A percentile compares a stretch with the other conserved stretches of the same genome.
Evolutionary conservation across 1,140 invertebrate species (phyloP).

Genomic region (Neodiprion pinetum): DNA sequence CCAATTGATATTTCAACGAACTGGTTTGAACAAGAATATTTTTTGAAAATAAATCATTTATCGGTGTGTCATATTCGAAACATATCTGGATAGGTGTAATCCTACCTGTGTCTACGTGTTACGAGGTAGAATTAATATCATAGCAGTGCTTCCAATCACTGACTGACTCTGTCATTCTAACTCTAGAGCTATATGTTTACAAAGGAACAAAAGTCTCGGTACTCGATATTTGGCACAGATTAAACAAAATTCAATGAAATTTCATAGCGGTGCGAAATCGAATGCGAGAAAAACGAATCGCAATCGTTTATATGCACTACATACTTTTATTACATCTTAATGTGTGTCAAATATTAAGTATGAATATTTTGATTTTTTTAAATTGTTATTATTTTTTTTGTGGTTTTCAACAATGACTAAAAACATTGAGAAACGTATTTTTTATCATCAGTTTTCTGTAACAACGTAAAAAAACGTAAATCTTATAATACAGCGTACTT

Average conservation of each 20-base stretch:
- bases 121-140: slow-evolving; percentile 7
- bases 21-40: background rate
- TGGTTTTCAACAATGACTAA: slow-evolving; percentile 12
- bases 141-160: slow-evolving; percentile 3
- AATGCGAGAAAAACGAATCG: slow-evolving; percentile 2
- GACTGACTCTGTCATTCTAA: slow-evolving; percentile 15
- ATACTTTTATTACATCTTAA: slow-evolving; percentile 14
- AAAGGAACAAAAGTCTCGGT: slow-evolving; percentile 49
- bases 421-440: slow-evolving; percentile 17
- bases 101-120: background rate
- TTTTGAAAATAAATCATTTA: background rate
- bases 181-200: slow-evolving; percentile 25
- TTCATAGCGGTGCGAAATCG: background rate
- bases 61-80: background rate
- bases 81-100: background rate
- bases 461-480: slow-evolving; percentile 42
- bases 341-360: slow-evolving; percentile 18
- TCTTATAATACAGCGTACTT: slow-evolving; percentile 40
- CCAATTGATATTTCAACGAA: background rate
- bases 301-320: background rate
- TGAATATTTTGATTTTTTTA: slow-evolving; percentile 14
- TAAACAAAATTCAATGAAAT: slow-evolving; percentile 37
- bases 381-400: slow-evolving; percentile 6
- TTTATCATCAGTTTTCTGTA: slow-evolving; percentile 28
- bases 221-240: slow-evolving; percentile 51